These are phyloP conservation scores for Pseudolaguvia tuberculata DNA, from an alignment of 2,113 vertebrate genomes.

Conservation along the genomic window DNA sequence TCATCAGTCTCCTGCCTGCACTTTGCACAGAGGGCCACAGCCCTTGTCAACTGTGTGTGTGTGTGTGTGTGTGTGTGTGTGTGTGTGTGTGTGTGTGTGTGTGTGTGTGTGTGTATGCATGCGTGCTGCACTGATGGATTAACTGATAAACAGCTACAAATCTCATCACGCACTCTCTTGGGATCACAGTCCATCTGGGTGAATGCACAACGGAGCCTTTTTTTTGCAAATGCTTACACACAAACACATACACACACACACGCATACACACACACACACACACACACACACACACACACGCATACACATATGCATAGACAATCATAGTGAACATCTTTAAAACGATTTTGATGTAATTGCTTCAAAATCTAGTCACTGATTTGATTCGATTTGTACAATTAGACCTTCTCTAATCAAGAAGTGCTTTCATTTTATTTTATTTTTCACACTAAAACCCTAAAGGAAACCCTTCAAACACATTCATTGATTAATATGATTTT, in stretches of 20 bases:
- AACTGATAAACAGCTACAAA: slow-evolving; percentile 65
- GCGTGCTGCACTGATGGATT: slow-evolving; percentile 65
- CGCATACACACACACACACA: neutral
- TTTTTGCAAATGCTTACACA: slow-evolving; percentile 1
- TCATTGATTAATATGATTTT: no score
- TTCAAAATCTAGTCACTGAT: slow-evolving; percentile 41
- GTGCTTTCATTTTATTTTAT: neutral
- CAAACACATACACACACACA: neutral
- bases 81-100: slow-evolving; percentile 7
- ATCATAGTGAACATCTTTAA: slow-evolving; percentile 34
- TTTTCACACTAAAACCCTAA: no score
- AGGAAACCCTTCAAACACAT: no score
- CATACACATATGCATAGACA: neutral
- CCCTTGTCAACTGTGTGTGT: slow-evolving; percentile 16
- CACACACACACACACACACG: neutral
- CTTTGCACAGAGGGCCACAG: slow-evolving; percentile 47
- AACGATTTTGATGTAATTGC: slow-evolving; percentile 39
- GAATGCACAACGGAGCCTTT: slow-evolving; percentile 33
- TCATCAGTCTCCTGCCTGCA: slow-evolving; percentile 68
- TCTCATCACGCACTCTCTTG: slow-evolving; percentile 54
- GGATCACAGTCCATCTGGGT: slow-evolving; percentile 48
- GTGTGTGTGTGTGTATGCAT: slow-evolving; percentile 17
- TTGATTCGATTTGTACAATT: slow-evolving; percentile 47
- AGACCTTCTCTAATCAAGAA: slow-evolving; percentile 39
- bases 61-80: slow-evolving; percentile 8